Percentiles rank a stretch among this genome's conserved stretches.
Evolutionary conservation across 1,140 invertebrate genomes (phyloP).

Genomic region (Apis laboriosa): DNA sequence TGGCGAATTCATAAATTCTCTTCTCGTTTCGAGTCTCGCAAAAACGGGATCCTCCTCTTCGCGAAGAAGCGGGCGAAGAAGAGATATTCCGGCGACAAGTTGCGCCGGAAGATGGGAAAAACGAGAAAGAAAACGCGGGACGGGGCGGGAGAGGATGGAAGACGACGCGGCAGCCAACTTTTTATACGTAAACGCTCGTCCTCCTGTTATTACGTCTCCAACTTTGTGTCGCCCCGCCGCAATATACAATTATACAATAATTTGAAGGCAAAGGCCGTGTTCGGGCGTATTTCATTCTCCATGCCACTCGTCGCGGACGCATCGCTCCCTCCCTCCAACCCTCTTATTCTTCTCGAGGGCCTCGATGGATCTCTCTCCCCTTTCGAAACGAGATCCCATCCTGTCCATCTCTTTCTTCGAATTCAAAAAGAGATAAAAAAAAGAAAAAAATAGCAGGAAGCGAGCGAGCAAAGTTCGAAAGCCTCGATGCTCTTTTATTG

Average conservation of each 20-base stretch:
- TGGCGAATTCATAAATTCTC: constrained; percentile 78
- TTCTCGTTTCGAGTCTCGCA: constrained; percentile 56
- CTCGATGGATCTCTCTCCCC: too few relatives aligned
- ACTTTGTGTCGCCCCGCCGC: constrained; percentile 68
- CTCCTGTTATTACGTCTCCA: constrained; percentile 72
- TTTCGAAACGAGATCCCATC: constrained; percentile 12
- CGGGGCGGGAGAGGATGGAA: constrained; percentile 13
- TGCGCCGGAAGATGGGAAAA: constrained; percentile 13
- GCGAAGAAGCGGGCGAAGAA: constrained; percentile 32
- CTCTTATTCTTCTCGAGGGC: constrained; percentile 16
- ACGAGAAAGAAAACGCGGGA: constrained; percentile 52
- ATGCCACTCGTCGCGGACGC: constrained; percentile 28
- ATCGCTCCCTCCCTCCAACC: constrained; percentile 18
- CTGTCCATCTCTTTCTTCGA: neutral
- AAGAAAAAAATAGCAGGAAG: neutral
- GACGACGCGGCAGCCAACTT: constrained; percentile 51
- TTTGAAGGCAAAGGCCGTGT: constrained; percentile 71
- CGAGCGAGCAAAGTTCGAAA: constrained; percentile 1
- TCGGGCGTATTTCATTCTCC: constrained; percentile 63
- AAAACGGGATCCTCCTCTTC: constrained; percentile 55
- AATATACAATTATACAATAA: constrained; percentile 78
- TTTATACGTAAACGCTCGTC: constrained; percentile 68
- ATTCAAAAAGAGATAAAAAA: neutral
- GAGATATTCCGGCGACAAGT: constrained; percentile 15
- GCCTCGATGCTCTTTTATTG: neutral